phyloP scores from a whole-genome alignment of 1,140 invertebrate species.

The Galleria mellonella region DNA sequence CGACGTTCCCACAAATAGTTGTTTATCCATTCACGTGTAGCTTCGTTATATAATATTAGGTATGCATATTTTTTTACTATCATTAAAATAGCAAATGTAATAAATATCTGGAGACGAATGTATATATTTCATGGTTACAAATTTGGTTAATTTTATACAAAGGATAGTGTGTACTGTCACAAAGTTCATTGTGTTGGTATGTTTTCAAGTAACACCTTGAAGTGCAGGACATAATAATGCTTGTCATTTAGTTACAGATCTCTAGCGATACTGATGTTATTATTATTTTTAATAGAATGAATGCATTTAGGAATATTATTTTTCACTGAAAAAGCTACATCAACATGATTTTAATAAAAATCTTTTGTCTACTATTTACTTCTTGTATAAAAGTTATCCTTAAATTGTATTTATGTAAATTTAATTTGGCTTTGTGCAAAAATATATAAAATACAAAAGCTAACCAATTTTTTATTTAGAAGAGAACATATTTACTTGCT shows the following conservation, averaged over 20 bases:
- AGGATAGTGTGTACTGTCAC: slow-evolving; percentile 55
- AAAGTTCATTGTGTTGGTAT: slow-evolving; percentile 36
- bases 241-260: slow-evolving; percentile 50
- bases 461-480: slow-evolving; percentile 63
- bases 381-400: slow-evolving; percentile 68
- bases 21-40: slow-evolving; percentile 63
- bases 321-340: slow-evolving; percentile 40
- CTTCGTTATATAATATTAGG: slow-evolving; percentile 67
- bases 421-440: slow-evolving; percentile 71
- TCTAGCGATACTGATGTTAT: slow-evolving; percentile 51
- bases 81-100: slow-evolving; percentile 60
- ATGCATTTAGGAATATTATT: slow-evolving; percentile 45
- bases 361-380: slow-evolving; percentile 61
- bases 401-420: slow-evolving; percentile 71
- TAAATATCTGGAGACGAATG: slow-evolving; percentile 56
- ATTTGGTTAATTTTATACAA: slow-evolving; percentile 71
- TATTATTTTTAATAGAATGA: slow-evolving; percentile 34
- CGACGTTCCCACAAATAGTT: slow-evolving; percentile 42
- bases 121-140: slow-evolving; percentile 70
- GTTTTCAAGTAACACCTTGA: slow-evolving; percentile 38
- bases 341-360: slow-evolving; percentile 48
- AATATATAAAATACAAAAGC: slow-evolving; percentile 71
- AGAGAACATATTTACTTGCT: too few relatives aligned
- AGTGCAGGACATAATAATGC: slow-evolving; percentile 25
- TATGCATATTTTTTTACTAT: slow-evolving; percentile 73